Conservation (phyloP, 2,113 vertebrate genomes). For the Xenopus laevis region DNA sequence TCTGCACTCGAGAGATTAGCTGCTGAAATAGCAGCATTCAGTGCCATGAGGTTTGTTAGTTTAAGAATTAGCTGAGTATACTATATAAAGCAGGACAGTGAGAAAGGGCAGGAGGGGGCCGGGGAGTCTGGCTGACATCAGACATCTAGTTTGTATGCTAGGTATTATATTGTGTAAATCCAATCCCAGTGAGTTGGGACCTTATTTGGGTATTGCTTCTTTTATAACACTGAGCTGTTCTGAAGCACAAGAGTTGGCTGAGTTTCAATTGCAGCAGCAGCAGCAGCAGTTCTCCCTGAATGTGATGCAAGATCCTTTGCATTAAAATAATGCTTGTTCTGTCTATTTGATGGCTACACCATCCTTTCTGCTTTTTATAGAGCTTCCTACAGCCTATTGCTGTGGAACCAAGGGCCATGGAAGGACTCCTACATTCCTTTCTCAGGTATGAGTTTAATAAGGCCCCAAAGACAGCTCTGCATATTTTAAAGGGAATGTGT, state of each 20-base stretch:
- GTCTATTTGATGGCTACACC: background rate
- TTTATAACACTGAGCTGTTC: slow-evolving; percentile 47
- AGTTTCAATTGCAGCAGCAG: slow-evolving; percentile 47
- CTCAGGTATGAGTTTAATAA: background rate
- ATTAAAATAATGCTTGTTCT: slow-evolving; percentile 36
- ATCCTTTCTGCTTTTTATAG: background rate
- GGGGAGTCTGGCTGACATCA: slow-evolving; percentile 12
- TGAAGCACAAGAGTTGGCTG: slow-evolving; percentile 58
- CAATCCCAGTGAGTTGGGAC: slow-evolving; percentile 54
- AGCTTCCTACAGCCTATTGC: background rate
- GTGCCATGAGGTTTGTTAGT: background rate
- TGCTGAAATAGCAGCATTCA: background rate
- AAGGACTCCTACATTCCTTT: background rate
- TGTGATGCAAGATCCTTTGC: slow-evolving; percentile 62
- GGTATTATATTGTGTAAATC: slow-evolving; percentile 58
- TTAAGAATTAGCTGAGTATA: slow-evolving; percentile 31
- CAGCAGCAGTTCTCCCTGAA: slow-evolving; percentile 5
- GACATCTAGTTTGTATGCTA: slow-evolving; percentile 47
- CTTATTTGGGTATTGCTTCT: slow-evolving; percentile 74
- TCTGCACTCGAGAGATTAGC: background rate
- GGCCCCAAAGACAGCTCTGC: background rate
- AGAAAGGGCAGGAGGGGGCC: slow-evolving; percentile 44
- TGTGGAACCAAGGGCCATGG: background rate
- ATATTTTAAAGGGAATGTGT: background rate
- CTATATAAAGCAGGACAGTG: slow-evolving; percentile 41